These are phyloP conservation scores for Heliconius sara DNA, from an alignment of 2,888 invertebrate genomes.

Conservation along the genomic window DNA sequence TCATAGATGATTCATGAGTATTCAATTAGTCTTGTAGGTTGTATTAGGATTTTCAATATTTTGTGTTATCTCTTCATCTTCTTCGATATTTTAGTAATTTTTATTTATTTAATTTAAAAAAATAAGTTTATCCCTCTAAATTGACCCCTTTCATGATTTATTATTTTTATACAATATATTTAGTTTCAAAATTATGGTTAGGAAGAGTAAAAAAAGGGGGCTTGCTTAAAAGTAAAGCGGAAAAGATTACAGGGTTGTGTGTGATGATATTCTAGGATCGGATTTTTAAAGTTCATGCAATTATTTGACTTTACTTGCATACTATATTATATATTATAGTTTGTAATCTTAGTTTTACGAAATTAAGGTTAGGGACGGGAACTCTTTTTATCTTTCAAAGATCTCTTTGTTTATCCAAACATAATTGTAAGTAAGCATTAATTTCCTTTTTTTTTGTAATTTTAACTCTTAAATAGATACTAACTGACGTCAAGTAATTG, in stretches of 20 bases:
- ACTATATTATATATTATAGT: slow-evolving; percentile 12
- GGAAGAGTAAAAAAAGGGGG: not conserved
- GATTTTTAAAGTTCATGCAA: not conserved
- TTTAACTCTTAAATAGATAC: not conserved
- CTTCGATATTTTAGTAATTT: not conserved
- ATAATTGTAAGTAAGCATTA: not conserved
- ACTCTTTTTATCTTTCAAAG: not conserved
- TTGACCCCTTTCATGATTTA: not conserved
- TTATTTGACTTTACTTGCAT: slow-evolving; percentile 13
- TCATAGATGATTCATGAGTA: not conserved
- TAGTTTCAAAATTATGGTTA: not conserved
- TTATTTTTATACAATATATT: not conserved
- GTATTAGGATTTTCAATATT: not conserved
- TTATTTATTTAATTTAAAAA: not conserved
- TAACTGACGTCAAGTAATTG: not conserved
- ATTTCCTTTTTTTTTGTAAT: not conserved
- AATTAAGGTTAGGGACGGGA: not conserved
- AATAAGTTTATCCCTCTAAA: not conserved
- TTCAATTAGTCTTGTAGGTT: not conserved
- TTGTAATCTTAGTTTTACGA: not conserved
- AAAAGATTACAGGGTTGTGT: slow-evolving; percentile 36
- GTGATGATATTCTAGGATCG: slow-evolving; percentile 31
- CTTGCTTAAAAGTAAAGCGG: slow-evolving; percentile 23
- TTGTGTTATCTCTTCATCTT: not conserved
- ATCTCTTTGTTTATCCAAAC: slow-evolving; percentile 2